phyloP scores from a whole-genome alignment of 2,113 vertebrate species.

The Ceyx cyanopectus region DNA sequence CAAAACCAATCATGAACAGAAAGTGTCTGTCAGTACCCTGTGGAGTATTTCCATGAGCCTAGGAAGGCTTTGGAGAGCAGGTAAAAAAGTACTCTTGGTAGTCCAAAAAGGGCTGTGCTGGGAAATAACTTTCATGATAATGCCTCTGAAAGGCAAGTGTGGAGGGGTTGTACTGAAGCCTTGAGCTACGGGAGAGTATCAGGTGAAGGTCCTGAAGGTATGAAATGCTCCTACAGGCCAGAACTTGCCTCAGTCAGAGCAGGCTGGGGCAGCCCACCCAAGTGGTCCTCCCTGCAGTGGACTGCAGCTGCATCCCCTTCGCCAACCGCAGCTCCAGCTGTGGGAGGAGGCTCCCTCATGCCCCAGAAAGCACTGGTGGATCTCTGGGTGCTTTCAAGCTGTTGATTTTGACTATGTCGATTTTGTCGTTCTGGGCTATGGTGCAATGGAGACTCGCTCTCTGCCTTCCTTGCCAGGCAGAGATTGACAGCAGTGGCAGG shows the following conservation, averaged over 20 bases:
- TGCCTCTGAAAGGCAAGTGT: neutral
- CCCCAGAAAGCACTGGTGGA: neutral
- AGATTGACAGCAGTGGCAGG: neutral
- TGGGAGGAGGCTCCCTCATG: neutral
- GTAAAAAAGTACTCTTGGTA: neutral
- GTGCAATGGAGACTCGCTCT: fast-evolving
- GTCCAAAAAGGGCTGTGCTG: neutral
- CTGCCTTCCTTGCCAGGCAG: neutral
- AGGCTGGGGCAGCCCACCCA: neutral
- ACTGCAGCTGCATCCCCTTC: neutral
- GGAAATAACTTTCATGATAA: neutral
- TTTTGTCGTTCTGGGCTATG: neutral
- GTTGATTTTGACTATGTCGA: neutral
- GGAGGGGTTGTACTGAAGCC: neutral
- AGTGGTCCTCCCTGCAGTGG: neutral
- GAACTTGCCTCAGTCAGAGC: neutral
- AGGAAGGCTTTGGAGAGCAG: neutral
- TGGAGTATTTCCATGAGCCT: neutral
- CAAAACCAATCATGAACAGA: neutral
- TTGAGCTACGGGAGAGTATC: neutral
- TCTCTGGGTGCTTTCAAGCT: neutral
- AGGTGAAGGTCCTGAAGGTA: neutral
- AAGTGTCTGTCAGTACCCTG: neutral
- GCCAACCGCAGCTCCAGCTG: neutral
- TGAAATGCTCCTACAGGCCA: neutral